Conservation (phyloP, 2,113 vertebrate species). For the Anhinga anhinga region DNA sequence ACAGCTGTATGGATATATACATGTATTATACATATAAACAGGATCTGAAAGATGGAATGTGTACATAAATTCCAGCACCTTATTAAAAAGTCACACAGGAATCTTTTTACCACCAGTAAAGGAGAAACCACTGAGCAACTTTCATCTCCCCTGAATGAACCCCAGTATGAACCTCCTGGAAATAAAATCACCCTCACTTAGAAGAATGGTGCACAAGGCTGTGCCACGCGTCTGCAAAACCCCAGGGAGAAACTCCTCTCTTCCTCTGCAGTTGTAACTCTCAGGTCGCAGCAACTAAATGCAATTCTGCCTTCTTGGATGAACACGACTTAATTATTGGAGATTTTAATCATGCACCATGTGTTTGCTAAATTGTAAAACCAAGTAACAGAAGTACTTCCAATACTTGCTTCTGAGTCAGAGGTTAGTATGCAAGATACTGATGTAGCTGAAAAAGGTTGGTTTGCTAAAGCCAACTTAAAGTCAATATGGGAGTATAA, state of each 20-base stretch:
- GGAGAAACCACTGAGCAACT: not conserved
- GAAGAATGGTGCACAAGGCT: not conserved
- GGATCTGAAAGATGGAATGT: not conserved
- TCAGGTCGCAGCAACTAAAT: not conserved
- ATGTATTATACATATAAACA: not conserved
- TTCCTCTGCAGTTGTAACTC: not conserved
- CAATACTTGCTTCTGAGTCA: not conserved
- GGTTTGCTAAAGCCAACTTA: not conserved
- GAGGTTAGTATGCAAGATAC: not conserved
- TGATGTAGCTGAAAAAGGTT: not conserved
- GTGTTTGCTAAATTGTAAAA: not conserved
- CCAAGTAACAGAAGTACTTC: not conserved
- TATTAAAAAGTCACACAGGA: not conserved
- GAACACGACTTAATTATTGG: not conserved
- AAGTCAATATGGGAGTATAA: not conserved
- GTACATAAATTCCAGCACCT: not conserved
- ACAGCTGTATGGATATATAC: not conserved
- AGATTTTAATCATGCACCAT: not conserved
- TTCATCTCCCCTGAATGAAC: not conserved
- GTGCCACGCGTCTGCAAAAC: rapidly evolving
- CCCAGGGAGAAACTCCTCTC: not conserved
- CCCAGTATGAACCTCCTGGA: not conserved
- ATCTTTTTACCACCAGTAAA: not conserved
- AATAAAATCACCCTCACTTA: not conserved
- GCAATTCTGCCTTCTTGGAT: not conserved